Base-by-base conservation (phyloP, 2,113 vertebrate species). In the Morone chrysops region DNA sequence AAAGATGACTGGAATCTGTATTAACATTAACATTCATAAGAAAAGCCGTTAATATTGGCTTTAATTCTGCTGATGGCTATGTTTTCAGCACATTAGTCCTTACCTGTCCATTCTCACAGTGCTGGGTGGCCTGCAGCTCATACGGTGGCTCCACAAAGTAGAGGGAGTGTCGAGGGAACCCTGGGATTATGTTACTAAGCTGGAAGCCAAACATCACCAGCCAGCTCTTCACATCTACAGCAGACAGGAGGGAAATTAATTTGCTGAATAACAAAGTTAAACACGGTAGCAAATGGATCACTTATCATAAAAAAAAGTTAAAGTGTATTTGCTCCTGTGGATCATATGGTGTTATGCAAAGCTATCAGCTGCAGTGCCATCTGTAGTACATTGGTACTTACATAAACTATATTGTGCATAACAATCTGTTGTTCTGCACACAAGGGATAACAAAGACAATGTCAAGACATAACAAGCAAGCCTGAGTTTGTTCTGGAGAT, bases 201-300 rank as follows among this genome's bases (percentile, higher is more conserved):
- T 99, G 99, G 95, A 99, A 99, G 92, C 99, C 99, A 92, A 99
- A 99, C 97, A 99, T 99, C 92, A 99, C 97, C 88, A 99, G 94
- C 99, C 99, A 99, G 93, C 97, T 99, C 94, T 99, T 99, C 94
- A 99, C 98, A 95, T 99, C 99, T 99, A 60, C 85, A 92, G 87
- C 56, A 90, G 70, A 86, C 43, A 67, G 66, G 72, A 57, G n/a
- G 66, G 65, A 68, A 80, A 84, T 83, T 9, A 59, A 40, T 80
- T 76, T 17, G 59, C 43, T 50, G 38, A 81, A 78, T 74, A 54
- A 78, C 71, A 80, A 70, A 90, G 43, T 78, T 61, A 72, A 84
- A 82, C 71, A 83, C 22, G 18, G 40, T 2, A 60, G 54, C 70
- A 67, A 85, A 78, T 78, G 12, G 75, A 78, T 71, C 16, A 9